These are phyloP conservation scores for Lordiphosa clarofinis DNA, from an alignment of 1,140 invertebrate species.

Conservation along the genomic window DNA sequence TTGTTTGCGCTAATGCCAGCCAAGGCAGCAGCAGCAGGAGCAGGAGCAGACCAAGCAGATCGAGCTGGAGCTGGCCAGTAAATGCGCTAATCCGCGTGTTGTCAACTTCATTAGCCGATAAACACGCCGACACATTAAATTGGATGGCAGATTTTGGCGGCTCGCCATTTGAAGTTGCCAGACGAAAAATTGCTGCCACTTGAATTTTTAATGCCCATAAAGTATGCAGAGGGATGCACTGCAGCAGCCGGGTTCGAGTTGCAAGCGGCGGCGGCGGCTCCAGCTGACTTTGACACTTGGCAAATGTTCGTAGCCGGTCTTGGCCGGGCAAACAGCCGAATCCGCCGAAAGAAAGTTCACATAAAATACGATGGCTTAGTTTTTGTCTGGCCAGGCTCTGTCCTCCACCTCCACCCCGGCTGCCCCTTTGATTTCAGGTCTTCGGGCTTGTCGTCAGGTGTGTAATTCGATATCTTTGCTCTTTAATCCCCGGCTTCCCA, in stretches of 20 bases:
- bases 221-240: slow-evolving; percentile 70
- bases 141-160: slow-evolving; percentile 53
- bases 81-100: slow-evolving; percentile 80
- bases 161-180: slow-evolving; percentile 73
- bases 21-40: not conserved
- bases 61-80: slow-evolving; percentile 57
- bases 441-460: slow-evolving; percentile 66
- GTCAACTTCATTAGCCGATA: slow-evolving; percentile 80
- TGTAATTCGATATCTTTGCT: slow-evolving; percentile 79
- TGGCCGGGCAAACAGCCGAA: slow-evolving; percentile 9
- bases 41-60: slow-evolving; percentile 10
- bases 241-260: slow-evolving; percentile 38
- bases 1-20: slow-evolving; percentile 65
- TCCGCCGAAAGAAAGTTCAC: slow-evolving; percentile 66
- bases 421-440: not conserved
- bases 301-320: slow-evolving; percentile 27
- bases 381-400: slow-evolving; percentile 53
- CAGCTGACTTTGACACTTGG: slow-evolving; percentile 56
- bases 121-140: slow-evolving; percentile 80
- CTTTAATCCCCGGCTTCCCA: slow-evolving; percentile 68
- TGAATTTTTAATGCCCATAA: slow-evolving; percentile 79
- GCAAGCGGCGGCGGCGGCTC: slow-evolving; percentile 7
- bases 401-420: not conserved
- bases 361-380: slow-evolving; percentile 73
- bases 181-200: slow-evolving; percentile 79